Evolutionary conservation across 2,888 invertebrate genomes (phyloP).

Genomic region (Pelosia muscerda): DNA sequence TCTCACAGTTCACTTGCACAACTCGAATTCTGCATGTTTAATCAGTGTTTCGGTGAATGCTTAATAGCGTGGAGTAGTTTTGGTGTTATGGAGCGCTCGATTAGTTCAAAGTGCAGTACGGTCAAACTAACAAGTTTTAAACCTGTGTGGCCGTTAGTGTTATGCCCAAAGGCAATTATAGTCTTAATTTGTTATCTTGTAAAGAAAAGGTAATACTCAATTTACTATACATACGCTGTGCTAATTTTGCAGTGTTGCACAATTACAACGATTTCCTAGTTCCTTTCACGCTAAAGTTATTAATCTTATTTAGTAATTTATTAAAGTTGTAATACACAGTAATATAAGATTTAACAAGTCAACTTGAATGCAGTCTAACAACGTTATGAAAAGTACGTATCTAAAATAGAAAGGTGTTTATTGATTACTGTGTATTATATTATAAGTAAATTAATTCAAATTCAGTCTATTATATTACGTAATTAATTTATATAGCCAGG

Average conservation of each 20-base stretch:
- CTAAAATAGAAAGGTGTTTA: constrained; percentile 21
- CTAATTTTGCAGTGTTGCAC: constrained; percentile 20
- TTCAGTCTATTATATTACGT: not conserved
- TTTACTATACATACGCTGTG: not conserved
- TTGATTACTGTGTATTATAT: constrained; percentile 13
- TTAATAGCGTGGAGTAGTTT: constrained; percentile 43
- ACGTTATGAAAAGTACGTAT: constrained; percentile 7
- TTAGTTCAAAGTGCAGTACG: constrained; percentile 42
- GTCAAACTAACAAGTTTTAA: constrained; percentile 8
- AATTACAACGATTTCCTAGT: constrained; percentile 29
- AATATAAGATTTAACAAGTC: constrained; percentile 14
- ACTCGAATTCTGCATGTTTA: constrained; percentile 34
- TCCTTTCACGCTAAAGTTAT: constrained; percentile 35
- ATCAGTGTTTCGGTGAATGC: constrained; percentile 41
- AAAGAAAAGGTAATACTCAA: not conserved
- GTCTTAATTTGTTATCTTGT: constrained; percentile 12
- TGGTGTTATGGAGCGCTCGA: constrained; percentile 27
- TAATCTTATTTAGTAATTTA: constrained; percentile 16
- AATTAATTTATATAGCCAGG: not conserved
- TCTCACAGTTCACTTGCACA: constrained; percentile 45
- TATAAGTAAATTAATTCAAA: not conserved
- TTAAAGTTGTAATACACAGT: constrained; percentile 12
- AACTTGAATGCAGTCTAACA: constrained; percentile 14
- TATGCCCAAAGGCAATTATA: constrained; percentile 8
- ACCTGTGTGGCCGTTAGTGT: constrained; percentile 11